These are phyloP conservation scores for Tapirus indicus DNA, from an alignment of 2,797 vertebrate genomes.

Conservation along the genomic window DNA sequence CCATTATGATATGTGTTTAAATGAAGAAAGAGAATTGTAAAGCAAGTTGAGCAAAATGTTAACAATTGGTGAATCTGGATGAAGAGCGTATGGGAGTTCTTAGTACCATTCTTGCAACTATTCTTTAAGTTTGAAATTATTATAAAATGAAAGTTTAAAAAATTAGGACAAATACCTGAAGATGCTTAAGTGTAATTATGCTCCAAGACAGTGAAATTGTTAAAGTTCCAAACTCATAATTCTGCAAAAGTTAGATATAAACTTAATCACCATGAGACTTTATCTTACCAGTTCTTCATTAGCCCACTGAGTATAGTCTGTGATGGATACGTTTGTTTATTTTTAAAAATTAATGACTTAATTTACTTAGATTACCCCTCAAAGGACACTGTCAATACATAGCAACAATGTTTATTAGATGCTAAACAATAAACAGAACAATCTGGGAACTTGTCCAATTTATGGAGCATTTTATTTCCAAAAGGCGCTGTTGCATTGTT, in stretches of 20 bases:
- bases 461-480: not conserved
- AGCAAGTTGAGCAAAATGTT: not conserved
- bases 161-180: constrained; percentile 22
- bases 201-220: not conserved
- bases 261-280: not conserved
- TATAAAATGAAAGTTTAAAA: not conserved
- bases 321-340: not conserved
- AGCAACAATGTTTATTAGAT: not conserved
- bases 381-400: not conserved
- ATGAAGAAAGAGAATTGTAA: constrained; percentile 11
- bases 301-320: not conserved
- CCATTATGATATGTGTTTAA: not conserved
- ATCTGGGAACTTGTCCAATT: not conserved
- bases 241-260: not conserved
- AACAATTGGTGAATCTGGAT: not conserved
- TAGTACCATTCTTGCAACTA: not conserved
- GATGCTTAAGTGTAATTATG: not conserved
- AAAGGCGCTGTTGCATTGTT: not conserved
- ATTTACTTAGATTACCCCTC: not conserved
- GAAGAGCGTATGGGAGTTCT: not conserved
- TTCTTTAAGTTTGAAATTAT: constrained; percentile 53
- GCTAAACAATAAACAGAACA: not conserved
- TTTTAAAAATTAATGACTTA: constrained; percentile 5
- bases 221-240: not conserved
- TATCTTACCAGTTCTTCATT: not conserved